A percentile compares a stretch with the other conserved stretches of the same genome.
Evolutionary conservation across 2,888 invertebrate genomes (phyloP).

Genomic region (Limnephilus marmoratus): DNA sequence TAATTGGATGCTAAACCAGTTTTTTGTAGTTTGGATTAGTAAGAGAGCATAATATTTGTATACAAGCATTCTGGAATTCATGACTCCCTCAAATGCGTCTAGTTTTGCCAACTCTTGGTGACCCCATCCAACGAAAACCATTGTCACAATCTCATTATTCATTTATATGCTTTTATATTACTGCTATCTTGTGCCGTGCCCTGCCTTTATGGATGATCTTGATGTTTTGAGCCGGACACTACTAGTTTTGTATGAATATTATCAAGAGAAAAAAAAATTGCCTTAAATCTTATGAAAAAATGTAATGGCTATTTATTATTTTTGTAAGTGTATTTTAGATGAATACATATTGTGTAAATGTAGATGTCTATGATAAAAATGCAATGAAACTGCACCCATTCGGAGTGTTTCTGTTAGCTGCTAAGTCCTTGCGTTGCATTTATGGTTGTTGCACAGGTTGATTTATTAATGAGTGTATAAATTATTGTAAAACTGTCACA

Average conservation of each 20-base stretch:
- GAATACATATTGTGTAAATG: neutral
- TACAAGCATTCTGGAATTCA: too few relatives aligned
- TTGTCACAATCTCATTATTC: neutral
- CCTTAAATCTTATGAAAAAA: slow-evolving; percentile 56
- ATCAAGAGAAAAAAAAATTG: slow-evolving; percentile 22
- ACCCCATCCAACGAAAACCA: neutral
- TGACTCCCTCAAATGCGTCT: neutral
- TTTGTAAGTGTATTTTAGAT: slow-evolving; percentile 27
- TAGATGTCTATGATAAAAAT: neutral
- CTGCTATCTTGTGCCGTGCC: neutral
- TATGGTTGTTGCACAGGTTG: neutral
- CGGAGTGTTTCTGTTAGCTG: neutral
- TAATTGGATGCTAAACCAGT: too few relatives aligned
- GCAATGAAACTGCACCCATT: neutral
- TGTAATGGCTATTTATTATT: slow-evolving; percentile 47
- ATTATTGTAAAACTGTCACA: neutral
- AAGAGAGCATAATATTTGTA: too few relatives aligned
- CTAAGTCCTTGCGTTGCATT: slow-evolving; percentile 10
- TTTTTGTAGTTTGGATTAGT: too few relatives aligned
- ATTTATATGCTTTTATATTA: neutral
- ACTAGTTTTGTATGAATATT: slow-evolving; percentile 19
- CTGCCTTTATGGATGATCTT: neutral
- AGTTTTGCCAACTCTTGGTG: neutral
- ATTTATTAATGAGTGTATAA: neutral
- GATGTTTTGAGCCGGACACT: neutral